These are phyloP conservation scores for Tribolium castaneum DNA, from an alignment of 1,140 invertebrate genomes.

Conservation along the genomic window DNA sequence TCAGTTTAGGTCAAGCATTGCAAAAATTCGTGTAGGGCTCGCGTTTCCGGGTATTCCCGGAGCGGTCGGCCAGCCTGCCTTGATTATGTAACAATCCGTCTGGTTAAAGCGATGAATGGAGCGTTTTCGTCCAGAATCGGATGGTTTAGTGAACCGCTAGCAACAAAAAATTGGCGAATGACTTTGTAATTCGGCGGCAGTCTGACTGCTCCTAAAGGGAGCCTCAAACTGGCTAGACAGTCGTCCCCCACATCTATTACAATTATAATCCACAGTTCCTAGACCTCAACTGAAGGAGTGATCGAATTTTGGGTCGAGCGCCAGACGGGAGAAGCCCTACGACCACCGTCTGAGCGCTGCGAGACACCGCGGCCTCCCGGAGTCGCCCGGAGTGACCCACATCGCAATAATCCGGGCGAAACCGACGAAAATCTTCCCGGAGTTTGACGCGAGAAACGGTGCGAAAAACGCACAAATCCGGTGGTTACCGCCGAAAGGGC, in stretches of 20 bases:
- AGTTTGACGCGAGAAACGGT: background rate
- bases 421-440: background rate
- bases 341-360: background rate
- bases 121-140: constrained; percentile 43
- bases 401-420: background rate
- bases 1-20: constrained; percentile 22
- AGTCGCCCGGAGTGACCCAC: constrained; percentile 3
- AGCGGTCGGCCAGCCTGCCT: background rate
- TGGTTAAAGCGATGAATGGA: constrained; percentile 50
- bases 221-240: constrained; percentile 55
- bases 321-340: constrained; percentile 43
- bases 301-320: constrained; percentile 49
- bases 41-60: background rate
- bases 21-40: background rate
- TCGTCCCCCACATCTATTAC: constrained; percentile 54
- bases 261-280: constrained; percentile 57
- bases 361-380: background rate
- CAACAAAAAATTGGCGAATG: constrained; percentile 57
- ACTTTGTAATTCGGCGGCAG: constrained; percentile 57
- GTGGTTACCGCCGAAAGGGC: background rate
- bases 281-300: constrained; percentile 48
- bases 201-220: constrained; percentile 57
- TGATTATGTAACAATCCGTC: constrained; percentile 46
- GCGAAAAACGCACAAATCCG: background rate
- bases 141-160: constrained; percentile 49